A percentile compares a stretch with the other conserved stretches of the same genome.
These are phyloP conservation scores for Otus sunia DNA, from an alignment of 2,113 vertebrate genomes.

Conservation along the genomic window DNA sequence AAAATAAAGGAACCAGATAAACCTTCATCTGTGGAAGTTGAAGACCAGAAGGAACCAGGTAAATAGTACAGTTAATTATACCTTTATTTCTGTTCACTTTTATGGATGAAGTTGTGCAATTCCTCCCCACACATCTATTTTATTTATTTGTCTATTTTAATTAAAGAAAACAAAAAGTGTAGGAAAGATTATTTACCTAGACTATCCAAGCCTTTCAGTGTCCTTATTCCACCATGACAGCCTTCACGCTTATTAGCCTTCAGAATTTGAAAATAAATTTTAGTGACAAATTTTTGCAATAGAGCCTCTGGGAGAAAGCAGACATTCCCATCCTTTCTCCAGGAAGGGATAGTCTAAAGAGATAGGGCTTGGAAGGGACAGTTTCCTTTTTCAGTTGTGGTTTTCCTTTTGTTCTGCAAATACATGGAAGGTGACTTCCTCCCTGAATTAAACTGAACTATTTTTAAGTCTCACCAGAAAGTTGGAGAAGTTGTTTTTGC, in stretches of 20 bases:
- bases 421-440: background rate
- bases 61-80: background rate
- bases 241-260: background rate
- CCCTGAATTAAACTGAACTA: background rate
- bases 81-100: background rate
- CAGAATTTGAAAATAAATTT: background rate
- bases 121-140: background rate
- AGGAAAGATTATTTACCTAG: background rate
- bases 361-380: background rate
- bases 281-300: background rate
- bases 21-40: conserved; percentile 27
- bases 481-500: background rate
- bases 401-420: background rate
- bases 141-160: background rate
- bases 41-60: conserved; percentile 73
- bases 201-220: background rate
- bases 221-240: background rate
- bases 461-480: background rate
- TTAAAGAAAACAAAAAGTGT: background rate
- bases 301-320: background rate
- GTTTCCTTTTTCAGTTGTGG: background rate
- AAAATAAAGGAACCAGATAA: conserved; percentile 60
- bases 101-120: background rate
- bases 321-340: background rate
- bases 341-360: background rate